A percentile compares a stretch with the other conserved stretches of the same genome.
Evolutionary conservation across 2,888 invertebrate genomes (phyloP).

Genomic region (Choreutis nemorana): DNA sequence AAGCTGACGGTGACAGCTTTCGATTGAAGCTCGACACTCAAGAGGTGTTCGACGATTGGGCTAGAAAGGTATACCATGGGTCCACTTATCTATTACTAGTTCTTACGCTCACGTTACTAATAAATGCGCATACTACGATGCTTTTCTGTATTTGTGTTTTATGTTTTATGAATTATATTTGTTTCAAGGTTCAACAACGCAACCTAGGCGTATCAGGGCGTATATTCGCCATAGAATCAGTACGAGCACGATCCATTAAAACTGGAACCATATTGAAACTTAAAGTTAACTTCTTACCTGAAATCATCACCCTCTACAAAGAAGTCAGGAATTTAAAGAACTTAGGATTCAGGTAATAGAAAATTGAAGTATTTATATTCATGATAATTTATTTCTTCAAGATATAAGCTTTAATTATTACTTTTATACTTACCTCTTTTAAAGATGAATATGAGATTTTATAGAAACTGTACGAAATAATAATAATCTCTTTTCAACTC

Average conservation of each 20-base stretch:
- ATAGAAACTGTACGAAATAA: too few relatives aligned
- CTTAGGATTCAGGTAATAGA: slow-evolving; percentile 81
- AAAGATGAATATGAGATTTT: too few relatives aligned
- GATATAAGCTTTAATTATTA: too few relatives aligned
- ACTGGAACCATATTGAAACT: slow-evolving; percentile 85
- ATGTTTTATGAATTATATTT: background rate
- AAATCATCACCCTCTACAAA: slow-evolving; percentile 97
- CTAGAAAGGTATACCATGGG: slow-evolving; percentile 70
- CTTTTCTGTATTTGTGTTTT: background rate
- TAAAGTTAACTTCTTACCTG: slow-evolving; percentile 95
- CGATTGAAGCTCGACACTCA: slow-evolving; percentile 94
- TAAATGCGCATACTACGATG: too few relatives aligned
- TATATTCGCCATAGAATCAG: slow-evolving; percentile 92
- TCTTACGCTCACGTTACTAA: background rate
- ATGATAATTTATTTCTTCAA: too few relatives aligned
- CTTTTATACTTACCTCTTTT: too few relatives aligned
- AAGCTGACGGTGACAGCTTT: slow-evolving; percentile 98
- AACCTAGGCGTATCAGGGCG: slow-evolving; percentile 94
- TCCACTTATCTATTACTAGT: background rate
- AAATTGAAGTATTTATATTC: too few relatives aligned
- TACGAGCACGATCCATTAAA: slow-evolving; percentile 78
- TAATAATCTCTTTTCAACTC: too few relatives aligned
- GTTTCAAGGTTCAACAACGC: slow-evolving; percentile 79
- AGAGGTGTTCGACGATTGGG: slow-evolving; percentile 99
- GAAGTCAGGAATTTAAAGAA: slow-evolving; percentile 97